phyloP scores from a whole-genome alignment of 2,113 vertebrate species.

The Hydrolagus affinis region DNA sequence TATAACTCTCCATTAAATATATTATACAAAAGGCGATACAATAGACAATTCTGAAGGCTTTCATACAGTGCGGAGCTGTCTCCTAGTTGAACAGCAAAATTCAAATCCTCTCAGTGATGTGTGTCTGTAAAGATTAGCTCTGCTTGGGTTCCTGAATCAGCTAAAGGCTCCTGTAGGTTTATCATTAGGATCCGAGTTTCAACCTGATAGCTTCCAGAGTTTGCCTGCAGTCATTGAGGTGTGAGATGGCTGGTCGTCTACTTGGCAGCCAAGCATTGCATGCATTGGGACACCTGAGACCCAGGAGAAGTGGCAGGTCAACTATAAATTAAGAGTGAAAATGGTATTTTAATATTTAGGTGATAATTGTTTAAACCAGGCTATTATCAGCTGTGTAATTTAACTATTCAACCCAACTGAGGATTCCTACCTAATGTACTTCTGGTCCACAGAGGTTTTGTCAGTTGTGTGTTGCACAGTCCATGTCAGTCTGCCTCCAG shows the following conservation, averaged over 20 bases:
- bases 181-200: not conserved
- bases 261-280: constrained; percentile 16
- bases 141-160: not conserved
- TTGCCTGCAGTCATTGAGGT: constrained; percentile 18
- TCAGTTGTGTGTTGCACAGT: not conserved
- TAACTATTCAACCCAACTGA: constrained; percentile 25
- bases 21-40: not conserved
- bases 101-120: not conserved
- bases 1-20: no score
- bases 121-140: not conserved
- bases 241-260: not conserved
- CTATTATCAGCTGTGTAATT: constrained; percentile 30
- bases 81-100: not conserved
- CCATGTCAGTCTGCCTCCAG: not conserved
- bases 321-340: constrained; percentile 29
- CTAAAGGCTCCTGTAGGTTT: not conserved
- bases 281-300: not conserved
- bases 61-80: not conserved
- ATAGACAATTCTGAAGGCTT: not conserved
- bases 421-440: constrained; percentile 29
- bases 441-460: constrained; percentile 18
- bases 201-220: not conserved
- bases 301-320: constrained; percentile 24
- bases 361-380: constrained; percentile 31
- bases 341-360: constrained; percentile 32